Conservation (phyloP, 1,140 invertebrate genomes). For the Argopecten irradians region DNA sequence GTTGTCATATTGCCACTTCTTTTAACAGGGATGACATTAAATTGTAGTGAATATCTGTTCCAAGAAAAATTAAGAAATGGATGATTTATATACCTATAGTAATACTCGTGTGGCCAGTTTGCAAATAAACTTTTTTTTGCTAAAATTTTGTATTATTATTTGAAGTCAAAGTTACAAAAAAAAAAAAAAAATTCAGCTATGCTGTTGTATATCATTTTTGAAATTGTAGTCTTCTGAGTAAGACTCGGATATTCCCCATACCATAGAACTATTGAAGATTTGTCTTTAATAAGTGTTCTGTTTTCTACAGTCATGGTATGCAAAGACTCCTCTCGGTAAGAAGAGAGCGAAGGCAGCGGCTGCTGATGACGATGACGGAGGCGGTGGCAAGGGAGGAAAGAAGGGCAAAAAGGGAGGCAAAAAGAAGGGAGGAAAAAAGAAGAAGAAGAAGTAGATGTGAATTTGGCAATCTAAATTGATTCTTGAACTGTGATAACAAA, state of each 20-base stretch:
- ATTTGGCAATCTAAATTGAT: neutral
- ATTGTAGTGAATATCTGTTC: neutral
- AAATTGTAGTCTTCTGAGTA: too few relatives aligned
- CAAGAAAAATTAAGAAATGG: neutral
- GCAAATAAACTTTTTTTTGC: too few relatives aligned
- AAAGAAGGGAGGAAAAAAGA: slow-evolving; percentile 67
- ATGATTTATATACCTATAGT: too few relatives aligned
- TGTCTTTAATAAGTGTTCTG: neutral
- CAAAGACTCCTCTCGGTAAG: slow-evolving; percentile 77
- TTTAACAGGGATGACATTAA: too few relatives aligned
- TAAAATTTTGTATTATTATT: too few relatives aligned
- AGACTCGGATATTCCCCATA: too few relatives aligned
- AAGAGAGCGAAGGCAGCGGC: slow-evolving; percentile 75
- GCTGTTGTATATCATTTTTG: too few relatives aligned
- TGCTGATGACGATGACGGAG: slow-evolving; percentile 74
- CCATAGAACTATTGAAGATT: neutral
- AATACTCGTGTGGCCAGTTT: too few relatives aligned
- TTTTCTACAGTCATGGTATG: slow-evolving; percentile 74
- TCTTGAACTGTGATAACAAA: neutral
- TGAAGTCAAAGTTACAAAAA: too few relatives aligned
- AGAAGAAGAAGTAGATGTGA: slow-evolving; percentile 59
- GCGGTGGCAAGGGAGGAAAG: slow-evolving; percentile 67
- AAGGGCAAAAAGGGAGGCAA: slow-evolving; percentile 60
- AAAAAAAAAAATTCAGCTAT: too few relatives aligned
- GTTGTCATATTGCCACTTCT: neutral